Evolutionary conservation across 2,888 invertebrate species (phyloP).

Genomic region (Pyralis farinalis): DNA sequence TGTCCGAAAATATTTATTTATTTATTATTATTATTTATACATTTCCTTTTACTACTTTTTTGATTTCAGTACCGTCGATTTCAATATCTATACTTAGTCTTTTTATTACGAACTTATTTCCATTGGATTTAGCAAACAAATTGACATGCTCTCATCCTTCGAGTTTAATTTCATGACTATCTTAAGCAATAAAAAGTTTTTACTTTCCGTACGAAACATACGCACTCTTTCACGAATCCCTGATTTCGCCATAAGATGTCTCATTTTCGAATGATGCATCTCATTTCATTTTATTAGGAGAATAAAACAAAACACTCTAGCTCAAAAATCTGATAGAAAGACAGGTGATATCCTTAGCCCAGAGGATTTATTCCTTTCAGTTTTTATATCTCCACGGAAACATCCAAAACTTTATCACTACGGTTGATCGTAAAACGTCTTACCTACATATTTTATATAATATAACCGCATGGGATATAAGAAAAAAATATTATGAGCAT

Average conservation of each 20-base stretch:
- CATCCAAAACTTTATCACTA: constrained; percentile 14
- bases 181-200: background rate
- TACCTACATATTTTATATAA: constrained; percentile 12
- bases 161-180: too few relatives aligned
- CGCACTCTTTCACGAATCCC: background rate
- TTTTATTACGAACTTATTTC: too few relatives aligned
- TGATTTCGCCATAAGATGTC: background rate
- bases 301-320: constrained; percentile 4
- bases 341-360: background rate
- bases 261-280: background rate
- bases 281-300: constrained; percentile 6
- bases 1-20: too few relatives aligned
- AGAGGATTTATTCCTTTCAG: constrained; percentile 2
- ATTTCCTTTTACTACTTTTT: too few relatives aligned
- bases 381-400: constrained; percentile 8
- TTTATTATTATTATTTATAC: too few relatives aligned
- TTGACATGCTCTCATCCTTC: too few relatives aligned
- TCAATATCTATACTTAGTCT: too few relatives aligned
- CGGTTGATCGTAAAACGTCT: constrained; percentile 13
- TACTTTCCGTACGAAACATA: background rate
- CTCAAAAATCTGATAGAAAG: background rate
- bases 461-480: constrained; percentile 1
- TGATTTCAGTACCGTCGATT: too few relatives aligned
- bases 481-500: constrained; percentile 4
- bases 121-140: too few relatives aligned